Conservation (phyloP, 2,113 vertebrate genomes). For the Dasyornis broadbenti region DNA sequence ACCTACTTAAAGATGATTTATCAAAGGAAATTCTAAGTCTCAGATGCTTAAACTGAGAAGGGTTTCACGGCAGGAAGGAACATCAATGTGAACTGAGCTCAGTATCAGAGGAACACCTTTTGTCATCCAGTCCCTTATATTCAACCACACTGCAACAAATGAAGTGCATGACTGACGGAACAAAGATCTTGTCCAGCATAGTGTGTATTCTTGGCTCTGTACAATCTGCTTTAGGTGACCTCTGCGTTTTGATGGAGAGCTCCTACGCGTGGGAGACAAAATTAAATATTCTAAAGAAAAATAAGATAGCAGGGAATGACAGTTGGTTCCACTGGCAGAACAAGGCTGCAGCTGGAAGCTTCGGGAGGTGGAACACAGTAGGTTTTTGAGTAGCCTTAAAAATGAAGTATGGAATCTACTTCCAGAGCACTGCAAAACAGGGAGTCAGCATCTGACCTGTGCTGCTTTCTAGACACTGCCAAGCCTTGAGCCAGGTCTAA, state of each 20-base stretch:
- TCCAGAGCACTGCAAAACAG: background rate
- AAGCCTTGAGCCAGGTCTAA: background rate
- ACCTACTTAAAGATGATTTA: background rate
- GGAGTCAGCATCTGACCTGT: background rate
- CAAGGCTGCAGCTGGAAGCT: background rate
- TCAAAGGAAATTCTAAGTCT: background rate
- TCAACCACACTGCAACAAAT: background rate
- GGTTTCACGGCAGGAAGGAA: background rate
- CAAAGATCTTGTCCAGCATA: background rate
- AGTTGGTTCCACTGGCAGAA: background rate
- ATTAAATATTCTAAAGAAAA: background rate
- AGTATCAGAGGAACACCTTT: background rate
- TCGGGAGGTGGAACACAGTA: accelerated
- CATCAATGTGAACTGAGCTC: background rate
- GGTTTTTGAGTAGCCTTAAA: background rate
- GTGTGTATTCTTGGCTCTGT: accelerated
- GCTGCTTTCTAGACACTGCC: background rate
- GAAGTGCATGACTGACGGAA: no score
- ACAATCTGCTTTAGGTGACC: background rate
- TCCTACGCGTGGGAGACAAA: background rate
- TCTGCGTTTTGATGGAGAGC: background rate
- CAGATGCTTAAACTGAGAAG: background rate
- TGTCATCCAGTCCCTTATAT: background rate
- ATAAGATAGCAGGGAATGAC: background rate
- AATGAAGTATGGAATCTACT: background rate